Evolutionary conservation across 2,113 vertebrate genomes (phyloP), one percentile per base, ranked within the genome.

Genomic region (Pollimyrus isidori): DNA sequence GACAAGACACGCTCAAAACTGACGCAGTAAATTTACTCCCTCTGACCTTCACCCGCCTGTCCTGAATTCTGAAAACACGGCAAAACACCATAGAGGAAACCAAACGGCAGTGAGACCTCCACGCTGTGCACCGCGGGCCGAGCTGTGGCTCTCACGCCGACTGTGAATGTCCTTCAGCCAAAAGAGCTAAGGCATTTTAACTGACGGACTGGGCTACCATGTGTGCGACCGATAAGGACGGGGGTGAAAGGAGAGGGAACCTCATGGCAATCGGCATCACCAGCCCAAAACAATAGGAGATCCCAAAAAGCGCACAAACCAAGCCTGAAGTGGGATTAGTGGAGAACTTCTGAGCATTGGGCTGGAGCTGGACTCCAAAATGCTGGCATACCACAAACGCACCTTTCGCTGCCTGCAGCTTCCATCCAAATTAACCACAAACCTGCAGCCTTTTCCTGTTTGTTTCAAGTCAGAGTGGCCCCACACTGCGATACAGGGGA

Each of bases 401-500:
- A 45, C 76, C 88, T 45, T 35, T 15, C 21, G 2, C 26, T 42
- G 17, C 7, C 13, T 62, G 42, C n/a, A 39, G 89, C 42, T 62
- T 69, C 45, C 56, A 26, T 69, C 56, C 69, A 89, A 45, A 46
- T 21, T 58, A 45, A 46, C 89, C 83, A 42, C 42, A 69, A 50
- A 48, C 58, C 76, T 13, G 42, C 6, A 21, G n/a, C 26, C 65
- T 62, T 46, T 89, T 52, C 30, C 62, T 88, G 65, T 17, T 52
- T 39, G 80, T 50, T 45, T 65, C 80, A 69, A 88, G 65, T 19
- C 49, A 90, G 46, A 48, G 30, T 23, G 4, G 52, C 35, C 56
- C 45, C 35, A 30, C 26, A 19, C n/a, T 45, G 49, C 4, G 89
- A 91, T 88, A 91, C 45, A 21, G 90, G 90, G 84, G 90, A 48